These are phyloP conservation scores for Epistrophe grossulariae DNA, from an alignment of 2,888 invertebrate genomes.

Conservation along the genomic window DNA sequence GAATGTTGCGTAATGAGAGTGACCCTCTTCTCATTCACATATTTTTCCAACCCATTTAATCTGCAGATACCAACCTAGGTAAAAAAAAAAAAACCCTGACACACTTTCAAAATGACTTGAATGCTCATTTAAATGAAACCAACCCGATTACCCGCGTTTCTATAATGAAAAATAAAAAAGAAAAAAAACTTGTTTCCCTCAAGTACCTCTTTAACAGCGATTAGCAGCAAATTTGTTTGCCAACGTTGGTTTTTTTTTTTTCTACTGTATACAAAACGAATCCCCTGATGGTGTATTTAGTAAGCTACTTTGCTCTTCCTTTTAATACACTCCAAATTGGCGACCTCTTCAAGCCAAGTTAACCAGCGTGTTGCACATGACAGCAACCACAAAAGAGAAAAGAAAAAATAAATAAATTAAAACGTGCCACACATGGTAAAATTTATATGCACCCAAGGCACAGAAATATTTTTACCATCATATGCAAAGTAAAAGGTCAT, in stretches of 20 bases:
- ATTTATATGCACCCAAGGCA: constrained; percentile 28
- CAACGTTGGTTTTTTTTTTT: constrained; percentile 11
- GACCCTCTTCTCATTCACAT: background rate
- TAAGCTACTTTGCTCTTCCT: constrained; percentile 11
- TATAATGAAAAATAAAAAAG: too few species aligned
- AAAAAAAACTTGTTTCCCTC: background rate
- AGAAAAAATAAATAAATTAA: background rate
- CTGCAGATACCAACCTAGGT: background rate
- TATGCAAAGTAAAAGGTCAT: constrained; percentile 49
- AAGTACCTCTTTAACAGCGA: constrained; percentile 32
- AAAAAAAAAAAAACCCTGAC: constrained; percentile 5
- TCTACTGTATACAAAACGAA: background rate
- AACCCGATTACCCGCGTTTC: background rate
- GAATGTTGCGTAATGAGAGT: background rate
- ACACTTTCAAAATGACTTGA: constrained; percentile 2
- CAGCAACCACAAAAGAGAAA: constrained; percentile 19
- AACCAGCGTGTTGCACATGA: constrained; percentile 45
- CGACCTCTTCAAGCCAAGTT: constrained; percentile 49
- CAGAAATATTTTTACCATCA: constrained; percentile 19
- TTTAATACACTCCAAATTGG: constrained; percentile 43
- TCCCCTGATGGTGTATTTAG: constrained; percentile 21
- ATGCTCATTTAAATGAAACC: constrained; percentile 3
- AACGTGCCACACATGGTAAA: constrained; percentile 1
- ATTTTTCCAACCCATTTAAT: constrained; percentile 2
- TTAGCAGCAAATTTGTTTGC: constrained; percentile 51